Base-by-base conservation (phyloP, 1,140 invertebrate genomes). In the Drosophila bipectinata region DNA sequence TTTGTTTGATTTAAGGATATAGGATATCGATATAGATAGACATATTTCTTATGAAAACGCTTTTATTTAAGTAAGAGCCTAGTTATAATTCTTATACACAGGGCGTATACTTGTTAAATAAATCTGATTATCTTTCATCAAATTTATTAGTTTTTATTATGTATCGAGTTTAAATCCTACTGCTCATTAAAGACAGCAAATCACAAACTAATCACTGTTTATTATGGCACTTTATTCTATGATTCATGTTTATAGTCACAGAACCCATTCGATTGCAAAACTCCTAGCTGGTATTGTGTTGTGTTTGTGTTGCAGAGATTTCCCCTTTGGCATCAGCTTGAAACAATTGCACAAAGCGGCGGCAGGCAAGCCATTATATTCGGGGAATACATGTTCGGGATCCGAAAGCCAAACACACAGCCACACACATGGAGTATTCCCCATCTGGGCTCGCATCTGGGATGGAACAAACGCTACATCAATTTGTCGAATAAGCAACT, bases 401-500 rank as follows among this genome's bases (percentile, higher is more conserved):
- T 44, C 14, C 41, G 14, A 41, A 41, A 41, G 39, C 12, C 39
- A 41, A 41, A 41, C 39, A 41, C 39, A 41, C 37, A 18, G 18
- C 18, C 1, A 12, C 34, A 37, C 34, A 10, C 9, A 12, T n/a
- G 2, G 7, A 37, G 34, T 37, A 44, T 44, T 3, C 15, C n/a
- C 34, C 51, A 68, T 12, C 44, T 39, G 30, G 15, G 44, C 12
- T 47, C 44, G 44, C 18, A 24, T 52, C 37, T 69, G 51, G 63
- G 51, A 68, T 57, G 64, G 57, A 55, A 55, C 60, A 61, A 52
- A 61, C 61, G 67, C 63, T 69, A 77, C 83, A 87, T 88, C 82
- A 88, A 87, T 87, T 88, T 87, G 82, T 79, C 79, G 79, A 87
- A 87, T 87, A 83, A 83, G 82, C 82, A 87, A 87, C 82, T 87